Evolutionary conservation across 2,113 vertebrate species (phyloP).

Genomic region (Sminthopsis crassicaudata): DNA sequence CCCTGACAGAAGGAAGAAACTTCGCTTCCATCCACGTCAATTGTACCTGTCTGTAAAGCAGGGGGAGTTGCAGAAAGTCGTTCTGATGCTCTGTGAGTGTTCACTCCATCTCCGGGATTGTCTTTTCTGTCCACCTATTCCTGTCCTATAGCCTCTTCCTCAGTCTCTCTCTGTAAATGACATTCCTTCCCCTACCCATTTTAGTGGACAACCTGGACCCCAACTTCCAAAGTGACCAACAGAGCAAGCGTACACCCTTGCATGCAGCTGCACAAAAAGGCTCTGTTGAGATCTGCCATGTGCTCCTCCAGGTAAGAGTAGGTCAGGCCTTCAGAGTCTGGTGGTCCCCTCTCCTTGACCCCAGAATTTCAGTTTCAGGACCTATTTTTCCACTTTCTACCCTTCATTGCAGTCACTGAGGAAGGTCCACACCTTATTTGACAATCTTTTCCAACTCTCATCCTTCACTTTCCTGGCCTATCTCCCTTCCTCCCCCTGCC

Average conservation of each 20-base stretch:
- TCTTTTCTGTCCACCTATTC: background rate
- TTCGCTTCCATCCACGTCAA: constrained; percentile 94
- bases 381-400: background rate
- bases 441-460: too few relatives aligned
- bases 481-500: too few relatives aligned
- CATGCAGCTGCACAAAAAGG: constrained; percentile 93
- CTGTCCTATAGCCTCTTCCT: background rate
- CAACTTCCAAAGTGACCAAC: constrained; percentile 91
- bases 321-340: background rate
- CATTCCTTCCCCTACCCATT: background rate
- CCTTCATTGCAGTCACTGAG: background rate
- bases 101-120: background rate
- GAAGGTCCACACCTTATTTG: too few relatives aligned
- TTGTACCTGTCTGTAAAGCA: constrained; percentile 93
- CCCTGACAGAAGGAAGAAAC: constrained; percentile 89
- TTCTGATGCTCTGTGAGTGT: constrained; percentile 94
- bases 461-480: too few relatives aligned
- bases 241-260: constrained; percentile 91
- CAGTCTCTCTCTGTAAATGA: constrained; percentile 3
- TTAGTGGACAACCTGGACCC: constrained; percentile 94
- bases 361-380: background rate
- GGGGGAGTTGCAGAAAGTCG: constrained; percentile 92
- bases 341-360: background rate
- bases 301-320: constrained; percentile 89
- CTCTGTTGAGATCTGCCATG: constrained; percentile 91